Percentiles rank a stretch among this genome's conserved stretches.
Evolutionary conservation across 1,140 invertebrate species (phyloP).

Genomic region (Gryllus bimaculatus): DNA sequence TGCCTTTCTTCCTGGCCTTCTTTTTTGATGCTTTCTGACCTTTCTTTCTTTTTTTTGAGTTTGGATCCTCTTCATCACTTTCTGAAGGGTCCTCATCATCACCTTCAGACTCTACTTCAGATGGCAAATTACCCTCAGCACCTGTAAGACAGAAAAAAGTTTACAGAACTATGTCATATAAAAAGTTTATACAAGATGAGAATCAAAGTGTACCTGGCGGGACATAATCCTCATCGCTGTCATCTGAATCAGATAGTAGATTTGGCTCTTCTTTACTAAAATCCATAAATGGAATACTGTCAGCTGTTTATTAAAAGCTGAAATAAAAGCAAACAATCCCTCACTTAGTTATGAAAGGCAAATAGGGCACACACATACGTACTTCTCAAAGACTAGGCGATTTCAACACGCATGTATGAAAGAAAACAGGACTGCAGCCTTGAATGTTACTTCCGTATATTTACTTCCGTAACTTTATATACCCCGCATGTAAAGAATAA

Average conservation of each 20-base stretch:
- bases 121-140: constrained; percentile 30
- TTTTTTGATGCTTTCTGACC: not conserved
- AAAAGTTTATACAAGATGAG: constrained; percentile 26
- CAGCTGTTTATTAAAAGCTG: no score
- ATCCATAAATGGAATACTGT: not conserved
- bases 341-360: no score
- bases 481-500: no score
- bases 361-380: no score
- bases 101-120: constrained; percentile 25
- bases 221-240: constrained; percentile 41
- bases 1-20: not conserved
- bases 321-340: no score
- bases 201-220: constrained; percentile 38
- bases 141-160: constrained; percentile 18
- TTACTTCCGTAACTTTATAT: no score
- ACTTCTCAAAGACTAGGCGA: no score
- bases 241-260: constrained; percentile 17
- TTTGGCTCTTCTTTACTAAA: constrained; percentile 12
- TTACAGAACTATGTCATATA: constrained; percentile 13
- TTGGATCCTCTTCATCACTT: not conserved
- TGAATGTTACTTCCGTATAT: no score
- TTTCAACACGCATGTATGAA: no score
- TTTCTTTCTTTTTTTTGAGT: not conserved
- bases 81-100: constrained; percentile 23
- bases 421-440: no score